A percentile compares a stretch with the other conserved stretches of the same genome.
Conservation (phyloP, 2,797 vertebrate genomes). For the Epinephelus malabaricus region DNA sequence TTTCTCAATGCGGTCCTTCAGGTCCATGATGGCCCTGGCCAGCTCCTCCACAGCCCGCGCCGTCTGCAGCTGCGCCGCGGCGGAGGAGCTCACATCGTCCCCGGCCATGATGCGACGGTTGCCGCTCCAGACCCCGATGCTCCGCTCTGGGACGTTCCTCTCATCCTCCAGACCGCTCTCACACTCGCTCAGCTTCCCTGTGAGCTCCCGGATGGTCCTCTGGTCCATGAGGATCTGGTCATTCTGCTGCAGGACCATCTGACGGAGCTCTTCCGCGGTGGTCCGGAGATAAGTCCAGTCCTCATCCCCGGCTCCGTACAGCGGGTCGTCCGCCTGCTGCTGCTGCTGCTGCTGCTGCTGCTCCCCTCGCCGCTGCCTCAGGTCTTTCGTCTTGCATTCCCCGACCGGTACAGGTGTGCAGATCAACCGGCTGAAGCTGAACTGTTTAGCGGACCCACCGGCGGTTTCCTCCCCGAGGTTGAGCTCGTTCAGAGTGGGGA, state of each 20-base stretch:
- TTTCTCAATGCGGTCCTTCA: conserved; percentile 96
- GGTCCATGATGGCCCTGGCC: conserved; percentile 93
- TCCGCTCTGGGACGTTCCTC: conserved; percentile 82
- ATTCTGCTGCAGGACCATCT: conserved; percentile 93
- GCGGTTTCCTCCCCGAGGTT: conserved; percentile 80
- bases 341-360: conserved; percentile 33
- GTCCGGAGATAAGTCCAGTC: conserved; percentile 90
- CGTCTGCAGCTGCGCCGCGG: conserved; percentile 86
- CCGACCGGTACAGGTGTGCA: conserved; percentile 91
- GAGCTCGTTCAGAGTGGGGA: conserved; percentile 86
- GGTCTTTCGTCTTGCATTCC: conserved; percentile 87
- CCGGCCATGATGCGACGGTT: conserved; percentile 90
- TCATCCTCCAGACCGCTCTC: conserved; percentile 91
- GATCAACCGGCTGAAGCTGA: conserved; percentile 92
- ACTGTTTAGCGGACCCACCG: conserved; percentile 80
- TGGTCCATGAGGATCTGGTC: conserved; percentile 94
- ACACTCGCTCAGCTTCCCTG: conserved; percentile 93
- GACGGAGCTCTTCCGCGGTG: conserved; percentile 93
- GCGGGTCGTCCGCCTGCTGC: conserved; percentile 77
- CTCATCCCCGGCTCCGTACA: conserved; percentile 77
- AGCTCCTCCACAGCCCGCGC: conserved; percentile 92
- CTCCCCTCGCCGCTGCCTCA: conserved; percentile 56
- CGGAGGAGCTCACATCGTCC: conserved; percentile 86
- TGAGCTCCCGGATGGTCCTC: conserved; percentile 94
- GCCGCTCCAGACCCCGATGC: conserved; percentile 87